phyloP scores from a whole-genome alignment of 2,797 vertebrate genomes.

The Trematomus bernacchii region DNA sequence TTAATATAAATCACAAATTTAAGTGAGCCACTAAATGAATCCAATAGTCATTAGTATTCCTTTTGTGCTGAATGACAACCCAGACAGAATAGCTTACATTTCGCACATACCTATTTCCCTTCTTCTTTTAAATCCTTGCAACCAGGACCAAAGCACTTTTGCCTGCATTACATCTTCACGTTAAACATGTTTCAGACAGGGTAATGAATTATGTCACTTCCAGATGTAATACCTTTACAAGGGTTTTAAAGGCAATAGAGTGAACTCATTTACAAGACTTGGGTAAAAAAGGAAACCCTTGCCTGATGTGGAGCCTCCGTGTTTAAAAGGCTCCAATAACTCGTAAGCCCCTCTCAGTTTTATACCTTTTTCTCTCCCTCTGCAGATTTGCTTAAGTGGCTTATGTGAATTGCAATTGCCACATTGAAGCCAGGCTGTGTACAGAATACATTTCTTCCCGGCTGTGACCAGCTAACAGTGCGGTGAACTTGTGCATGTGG shows the following conservation, averaged over 20 bases:
- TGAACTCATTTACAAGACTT: constrained; percentile 75
- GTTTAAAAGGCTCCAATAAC: constrained; percentile 77
- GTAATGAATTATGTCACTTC: constrained; percentile 81
- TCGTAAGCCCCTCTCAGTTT: constrained; percentile 72
- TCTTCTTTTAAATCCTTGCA: constrained; percentile 43
- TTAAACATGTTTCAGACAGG: constrained; percentile 65
- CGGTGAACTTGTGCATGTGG: constrained; percentile 63
- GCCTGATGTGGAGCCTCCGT: constrained; percentile 58
- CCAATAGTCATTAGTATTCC: constrained; percentile 73
- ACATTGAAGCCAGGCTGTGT: constrained; percentile 58
- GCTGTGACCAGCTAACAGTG: constrained; percentile 70
- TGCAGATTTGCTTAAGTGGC: constrained; percentile 82
- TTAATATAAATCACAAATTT: constrained; percentile 76
- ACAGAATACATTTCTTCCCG: constrained; percentile 67
- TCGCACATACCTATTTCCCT: constrained; percentile 40
- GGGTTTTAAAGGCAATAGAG: constrained; percentile 71
- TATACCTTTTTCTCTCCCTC: constrained; percentile 61
- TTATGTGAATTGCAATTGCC: constrained; percentile 81
- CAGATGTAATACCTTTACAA: constrained; percentile 74
- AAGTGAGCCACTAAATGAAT: constrained; percentile 72
- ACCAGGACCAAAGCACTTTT: constrained; percentile 64
- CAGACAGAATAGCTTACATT: constrained; percentile 66
- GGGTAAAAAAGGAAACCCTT: constrained; percentile 45
- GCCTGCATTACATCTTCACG: constrained; percentile 56
- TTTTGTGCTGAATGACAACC: constrained; percentile 66